Evolutionary conservation across 1,140 invertebrate genomes (phyloP).

Genomic region (Elymnias hypermnestra): DNA sequence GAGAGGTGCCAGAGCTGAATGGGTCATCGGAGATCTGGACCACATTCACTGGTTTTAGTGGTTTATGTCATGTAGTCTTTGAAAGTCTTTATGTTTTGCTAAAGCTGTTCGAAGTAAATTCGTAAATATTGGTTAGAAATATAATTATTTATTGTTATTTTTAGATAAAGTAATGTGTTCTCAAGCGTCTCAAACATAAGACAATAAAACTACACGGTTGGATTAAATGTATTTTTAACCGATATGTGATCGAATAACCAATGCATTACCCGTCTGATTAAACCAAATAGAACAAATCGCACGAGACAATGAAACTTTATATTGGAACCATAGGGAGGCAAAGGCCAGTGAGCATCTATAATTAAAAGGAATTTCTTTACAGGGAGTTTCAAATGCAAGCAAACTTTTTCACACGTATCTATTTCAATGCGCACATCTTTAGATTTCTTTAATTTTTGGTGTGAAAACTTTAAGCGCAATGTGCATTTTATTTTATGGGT

Average conservation of each 20-base stretch:
- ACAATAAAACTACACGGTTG: neutral
- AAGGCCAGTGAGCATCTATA: conserved; percentile 13
- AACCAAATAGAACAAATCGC: conserved; percentile 17
- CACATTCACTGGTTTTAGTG: too few species aligned
- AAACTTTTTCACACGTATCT: neutral
- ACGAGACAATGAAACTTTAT: conserved; percentile 20
- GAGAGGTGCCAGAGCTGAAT: too few species aligned
- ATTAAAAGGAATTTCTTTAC: conserved; percentile 18
- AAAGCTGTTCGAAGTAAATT: too few species aligned
- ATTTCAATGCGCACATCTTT: neutral
- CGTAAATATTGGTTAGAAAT: too few species aligned
- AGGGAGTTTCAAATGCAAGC: neutral
- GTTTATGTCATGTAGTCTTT: too few species aligned
- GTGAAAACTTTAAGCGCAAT: too few species aligned
- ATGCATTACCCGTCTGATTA: conserved; percentile 5
- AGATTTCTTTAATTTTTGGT: too few species aligned
- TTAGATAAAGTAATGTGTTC: neutral
- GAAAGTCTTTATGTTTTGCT: too few species aligned
- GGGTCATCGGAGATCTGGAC: too few species aligned
- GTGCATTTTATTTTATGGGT: too few species aligned
- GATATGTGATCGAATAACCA: conserved; percentile 13
- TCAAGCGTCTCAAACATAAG: neutral
- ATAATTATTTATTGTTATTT: too few species aligned
- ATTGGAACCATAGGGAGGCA: conserved; percentile 11
- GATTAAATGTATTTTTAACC: conserved; percentile 6